These are phyloP conservation scores for Lethrus apterus DNA, from an alignment of 1,140 invertebrate species.

Conservation along the genomic window DNA sequence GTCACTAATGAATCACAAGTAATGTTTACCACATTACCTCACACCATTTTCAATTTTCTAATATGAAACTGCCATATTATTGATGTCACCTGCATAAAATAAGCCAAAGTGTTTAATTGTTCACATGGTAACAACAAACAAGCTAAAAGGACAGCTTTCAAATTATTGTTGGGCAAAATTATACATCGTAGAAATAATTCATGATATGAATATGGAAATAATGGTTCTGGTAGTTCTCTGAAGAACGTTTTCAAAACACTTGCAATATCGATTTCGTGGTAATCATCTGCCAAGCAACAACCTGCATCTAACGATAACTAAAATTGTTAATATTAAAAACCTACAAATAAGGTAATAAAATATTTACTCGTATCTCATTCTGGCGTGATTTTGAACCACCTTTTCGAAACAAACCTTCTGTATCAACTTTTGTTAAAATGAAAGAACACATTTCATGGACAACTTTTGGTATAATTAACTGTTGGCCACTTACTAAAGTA, in stretches of 20 bases:
- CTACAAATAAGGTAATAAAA: conserved; percentile 5
- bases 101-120: conserved; percentile 60
- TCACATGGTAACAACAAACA: conserved; percentile 57
- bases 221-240: conserved; percentile 70
- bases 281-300: conserved; percentile 51
- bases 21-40: no score
- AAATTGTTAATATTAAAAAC: conserved; percentile 21
- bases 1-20: no score
- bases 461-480: conserved; percentile 66
- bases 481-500: conserved; percentile 48
- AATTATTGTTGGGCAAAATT: conserved; percentile 42
- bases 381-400: conserved; percentile 73
- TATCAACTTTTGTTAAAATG: conserved; percentile 56
- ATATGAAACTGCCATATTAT: no score
- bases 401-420: conserved; percentile 79
- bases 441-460: conserved; percentile 63
- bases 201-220: conserved; percentile 64
- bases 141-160: conserved; percentile 51
- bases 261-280: conserved; percentile 73
- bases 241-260: conserved; percentile 77
- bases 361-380: conserved; percentile 64
- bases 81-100: conserved; percentile 50
- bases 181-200: conserved; percentile 67
- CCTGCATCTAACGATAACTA: conserved; percentile 58
- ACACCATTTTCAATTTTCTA: no score